Evolutionary conservation across 1,140 invertebrate genomes (phyloP).

Genomic region (Globodera rostochiensis): DNA sequence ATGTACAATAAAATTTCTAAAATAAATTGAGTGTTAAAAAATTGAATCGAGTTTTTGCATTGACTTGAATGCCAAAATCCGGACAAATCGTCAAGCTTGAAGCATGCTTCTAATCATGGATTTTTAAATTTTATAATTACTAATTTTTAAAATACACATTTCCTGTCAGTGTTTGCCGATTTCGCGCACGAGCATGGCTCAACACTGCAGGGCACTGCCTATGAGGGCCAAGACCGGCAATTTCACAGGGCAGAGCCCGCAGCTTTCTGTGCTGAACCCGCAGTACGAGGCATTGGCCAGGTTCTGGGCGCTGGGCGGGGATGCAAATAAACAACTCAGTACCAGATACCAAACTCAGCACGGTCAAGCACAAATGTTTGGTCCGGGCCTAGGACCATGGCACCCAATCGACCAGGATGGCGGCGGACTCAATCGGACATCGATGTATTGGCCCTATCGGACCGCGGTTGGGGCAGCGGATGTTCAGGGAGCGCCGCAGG

Average conservation of each 20-base stretch:
- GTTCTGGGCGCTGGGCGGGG: not conserved
- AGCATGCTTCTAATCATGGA: not conserved
- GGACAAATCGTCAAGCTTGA: not conserved
- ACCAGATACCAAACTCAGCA: not conserved
- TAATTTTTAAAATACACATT: not conserved
- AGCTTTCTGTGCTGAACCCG: not conserved
- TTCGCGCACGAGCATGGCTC: not conserved
- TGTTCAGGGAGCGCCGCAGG: not conserved
- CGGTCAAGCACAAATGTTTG: not conserved
- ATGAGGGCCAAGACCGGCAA: constrained; percentile 33
- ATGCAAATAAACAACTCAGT: no score
- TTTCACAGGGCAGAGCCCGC: constrained; percentile 1
- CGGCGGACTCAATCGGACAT: not conserved
- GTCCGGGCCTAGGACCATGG: no score
- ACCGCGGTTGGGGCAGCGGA: constrained; percentile 6
- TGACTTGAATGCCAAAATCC: no score
- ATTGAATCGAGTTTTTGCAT: no score
- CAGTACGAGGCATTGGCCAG: not conserved
- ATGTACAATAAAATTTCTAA: not conserved
- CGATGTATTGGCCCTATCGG: constrained; percentile 32
- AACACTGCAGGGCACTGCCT: constrained; percentile 30
- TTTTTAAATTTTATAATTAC: constrained; percentile 5
- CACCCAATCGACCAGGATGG: not conserved
- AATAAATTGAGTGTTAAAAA: not conserved
- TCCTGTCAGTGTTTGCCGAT: constrained; percentile 2